Evolutionary conservation across 2,113 vertebrate species (phyloP).

Genomic region (Pygoscelis adeliae): DNA sequence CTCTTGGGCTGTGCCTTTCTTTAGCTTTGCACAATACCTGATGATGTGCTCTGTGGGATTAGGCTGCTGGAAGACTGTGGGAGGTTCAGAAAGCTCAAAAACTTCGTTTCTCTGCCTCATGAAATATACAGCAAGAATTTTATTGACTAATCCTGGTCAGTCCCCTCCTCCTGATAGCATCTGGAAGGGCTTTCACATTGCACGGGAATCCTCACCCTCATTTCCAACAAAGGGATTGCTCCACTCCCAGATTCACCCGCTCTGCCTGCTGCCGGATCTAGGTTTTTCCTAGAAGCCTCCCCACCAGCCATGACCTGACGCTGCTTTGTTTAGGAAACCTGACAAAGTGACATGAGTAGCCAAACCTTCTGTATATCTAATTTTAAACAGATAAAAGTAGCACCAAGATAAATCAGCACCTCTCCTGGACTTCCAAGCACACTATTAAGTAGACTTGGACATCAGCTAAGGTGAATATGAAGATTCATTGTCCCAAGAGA

Average conservation of each 20-base stretch:
- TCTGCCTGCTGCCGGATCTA: background rate
- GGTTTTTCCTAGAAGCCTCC: background rate
- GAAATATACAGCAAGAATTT: background rate
- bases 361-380: background rate
- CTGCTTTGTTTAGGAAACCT: background rate
- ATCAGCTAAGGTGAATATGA: conserved; percentile 10
- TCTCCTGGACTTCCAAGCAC: background rate
- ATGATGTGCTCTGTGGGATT: background rate
- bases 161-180: background rate
- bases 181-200: background rate
- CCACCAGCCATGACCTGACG: background rate
- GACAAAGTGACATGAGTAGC: background rate
- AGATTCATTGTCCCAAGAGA: conserved; percentile 42
- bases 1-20: background rate
- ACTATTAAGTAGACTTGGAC: background rate
- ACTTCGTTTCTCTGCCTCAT: background rate
- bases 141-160: background rate
- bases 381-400: conserved; percentile 7
- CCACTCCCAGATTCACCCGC: background rate
- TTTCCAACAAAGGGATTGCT: background rate
- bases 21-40: background rate
- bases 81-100: background rate
- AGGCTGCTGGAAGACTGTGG: background rate
- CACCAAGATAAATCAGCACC: background rate
- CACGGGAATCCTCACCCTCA: background rate